Evolutionary conservation across 2,113 vertebrate species (phyloP).

Genomic region (Paralichthys olivaceus): DNA sequence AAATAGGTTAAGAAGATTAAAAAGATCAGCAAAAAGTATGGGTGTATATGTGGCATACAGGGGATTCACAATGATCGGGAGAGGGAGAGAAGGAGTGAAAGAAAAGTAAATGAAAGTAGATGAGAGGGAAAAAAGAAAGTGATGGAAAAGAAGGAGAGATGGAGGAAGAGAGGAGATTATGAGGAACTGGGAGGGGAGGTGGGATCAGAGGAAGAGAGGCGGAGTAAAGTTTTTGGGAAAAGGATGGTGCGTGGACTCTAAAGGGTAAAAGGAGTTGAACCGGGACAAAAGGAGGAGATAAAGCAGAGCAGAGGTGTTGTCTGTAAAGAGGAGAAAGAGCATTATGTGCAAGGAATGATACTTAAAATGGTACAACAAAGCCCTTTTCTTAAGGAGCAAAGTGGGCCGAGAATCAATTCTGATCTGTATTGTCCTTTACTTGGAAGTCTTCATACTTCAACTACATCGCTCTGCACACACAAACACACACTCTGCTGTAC

Average conservation of each 20-base stretch:
- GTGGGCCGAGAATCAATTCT: constrained; percentile 9
- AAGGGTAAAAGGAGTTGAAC: constrained; percentile 13
- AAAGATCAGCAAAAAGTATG: constrained; percentile 73
- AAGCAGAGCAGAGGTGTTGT: constrained; percentile 55
- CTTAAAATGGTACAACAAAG: constrained; percentile 26
- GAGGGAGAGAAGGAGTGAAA: constrained; percentile 12
- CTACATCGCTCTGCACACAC: constrained; percentile 6
- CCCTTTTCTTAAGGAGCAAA: constrained; percentile 31
- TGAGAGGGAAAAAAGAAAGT: neutral
- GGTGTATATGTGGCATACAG: constrained; percentile 49
- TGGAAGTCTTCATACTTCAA: constrained; percentile 32
- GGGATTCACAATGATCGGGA: constrained; percentile 26
- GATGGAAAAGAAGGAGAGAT: constrained; percentile 7
- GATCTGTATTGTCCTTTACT: constrained; percentile 34
- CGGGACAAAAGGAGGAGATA: constrained; percentile 27
- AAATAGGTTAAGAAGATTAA: constrained; percentile 82
- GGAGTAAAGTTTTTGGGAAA: constrained; percentile 19
- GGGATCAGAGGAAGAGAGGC: constrained; percentile 19
- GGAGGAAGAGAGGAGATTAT: constrained; percentile 19
- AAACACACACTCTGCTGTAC: constrained; percentile 2
- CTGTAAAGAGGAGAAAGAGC: constrained; percentile 38
- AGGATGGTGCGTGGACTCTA: constrained; percentile 17
- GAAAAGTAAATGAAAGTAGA: constrained; percentile 15
- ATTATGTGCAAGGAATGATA: constrained; percentile 40
- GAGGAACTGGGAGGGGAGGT: constrained; percentile 31